These are phyloP conservation scores for Hipposideros armiger DNA, from an alignment of 2,113 vertebrate genomes.

Conservation along the genomic window DNA sequence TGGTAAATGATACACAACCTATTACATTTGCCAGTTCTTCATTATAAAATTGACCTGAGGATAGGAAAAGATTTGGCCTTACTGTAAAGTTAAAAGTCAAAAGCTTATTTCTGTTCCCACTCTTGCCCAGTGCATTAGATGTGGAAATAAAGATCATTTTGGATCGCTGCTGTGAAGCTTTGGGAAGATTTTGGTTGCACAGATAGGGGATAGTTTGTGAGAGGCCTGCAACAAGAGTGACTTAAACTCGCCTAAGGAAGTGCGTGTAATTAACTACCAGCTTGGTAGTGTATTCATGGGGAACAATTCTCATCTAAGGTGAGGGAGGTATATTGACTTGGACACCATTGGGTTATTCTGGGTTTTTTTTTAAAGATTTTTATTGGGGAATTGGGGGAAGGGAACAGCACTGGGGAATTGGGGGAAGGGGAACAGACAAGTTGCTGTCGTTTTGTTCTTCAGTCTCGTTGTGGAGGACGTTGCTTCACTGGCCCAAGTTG, in stretches of 20 bases:
- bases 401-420: too few species aligned
- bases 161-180: neutral
- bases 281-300: neutral
- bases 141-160: constrained; percentile 36
- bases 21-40: constrained; percentile 61
- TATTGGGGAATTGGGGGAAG: too few species aligned
- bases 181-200: neutral
- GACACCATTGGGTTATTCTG: neutral
- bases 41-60: constrained; percentile 58
- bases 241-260: neutral
- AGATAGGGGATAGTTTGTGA: neutral
- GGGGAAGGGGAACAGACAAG: too few species aligned
- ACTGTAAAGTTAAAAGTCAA: constrained; percentile 61
- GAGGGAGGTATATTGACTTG: neutral
- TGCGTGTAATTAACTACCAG: neutral
- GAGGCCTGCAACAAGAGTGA: neutral
- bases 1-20: constrained; percentile 66
- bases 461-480: too few species aligned
- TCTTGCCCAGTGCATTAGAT: constrained; percentile 32
- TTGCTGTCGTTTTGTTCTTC: too few species aligned
- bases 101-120: constrained; percentile 58
- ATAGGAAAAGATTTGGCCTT: constrained; percentile 65
- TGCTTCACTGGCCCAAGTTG: too few species aligned
- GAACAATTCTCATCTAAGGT: neutral
- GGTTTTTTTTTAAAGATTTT: too few species aligned